A percentile compares a stretch with the other conserved stretches of the same genome.
These are phyloP conservation scores for Vandiemenella viatica DNA, from an alignment of 2,888 invertebrate species.

Conservation along the genomic window DNA sequence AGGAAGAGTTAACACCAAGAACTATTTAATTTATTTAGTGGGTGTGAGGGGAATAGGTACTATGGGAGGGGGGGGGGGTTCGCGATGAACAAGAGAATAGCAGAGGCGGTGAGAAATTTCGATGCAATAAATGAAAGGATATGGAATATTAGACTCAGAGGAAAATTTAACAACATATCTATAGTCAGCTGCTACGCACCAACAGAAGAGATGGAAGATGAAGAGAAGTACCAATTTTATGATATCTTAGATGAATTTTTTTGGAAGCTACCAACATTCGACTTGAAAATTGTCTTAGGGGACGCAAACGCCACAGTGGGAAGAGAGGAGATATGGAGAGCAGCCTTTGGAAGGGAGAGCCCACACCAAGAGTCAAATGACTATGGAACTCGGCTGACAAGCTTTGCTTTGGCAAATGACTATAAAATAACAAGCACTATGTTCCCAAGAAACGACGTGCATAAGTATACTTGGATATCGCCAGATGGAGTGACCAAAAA, in stretches of 20 bases:
- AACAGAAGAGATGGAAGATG: not conserved
- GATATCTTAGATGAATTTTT: not conserved
- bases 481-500: conserved; percentile 4
- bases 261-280: not conserved
- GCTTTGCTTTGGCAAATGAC: conserved; percentile 3
- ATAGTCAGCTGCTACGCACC: not conserved
- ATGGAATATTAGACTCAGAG: not conserved
- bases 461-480: conserved; percentile 7
- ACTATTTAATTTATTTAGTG: not conserved
- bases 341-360: not conserved
- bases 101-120: not conserved
- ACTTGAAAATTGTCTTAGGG: too few relatives aligned
- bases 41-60: not conserved
- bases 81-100: not conserved
- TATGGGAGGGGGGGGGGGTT: not conserved
- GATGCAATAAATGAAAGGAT: not conserved
- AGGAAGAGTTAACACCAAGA: not conserved
- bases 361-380: not conserved
- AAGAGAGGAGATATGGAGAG: not conserved
- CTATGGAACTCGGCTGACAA: too few relatives aligned
- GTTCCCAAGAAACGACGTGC: not conserved
- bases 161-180: too few relatives aligned
- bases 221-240: not conserved
- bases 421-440: conserved; percentile 1
- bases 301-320: not conserved